Base-by-base conservation (phyloP, 2,797 vertebrate species). In the Rachycentron canadum region DNA sequence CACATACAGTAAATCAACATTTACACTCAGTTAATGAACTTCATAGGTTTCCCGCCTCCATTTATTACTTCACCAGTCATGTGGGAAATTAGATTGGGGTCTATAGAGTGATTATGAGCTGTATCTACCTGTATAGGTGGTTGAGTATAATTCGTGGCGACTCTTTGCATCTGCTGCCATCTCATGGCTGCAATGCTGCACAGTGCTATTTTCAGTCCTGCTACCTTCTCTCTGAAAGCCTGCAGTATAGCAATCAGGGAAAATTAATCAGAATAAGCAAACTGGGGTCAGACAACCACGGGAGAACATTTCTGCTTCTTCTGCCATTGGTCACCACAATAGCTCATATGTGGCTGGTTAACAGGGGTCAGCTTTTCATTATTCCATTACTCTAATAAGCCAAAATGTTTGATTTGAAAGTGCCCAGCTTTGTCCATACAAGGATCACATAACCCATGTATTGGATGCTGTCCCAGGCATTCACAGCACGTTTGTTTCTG, bases 131-230 rank as follows among this genome's bases (percentile, higher is more conserved):
- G 52, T 56, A 41, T 56, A 70, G 19, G 47, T n/a, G n/a, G n/a
- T n/a, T n/a, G n/a, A n/a, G n/a, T n/a, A n/a, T n/a, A n/a, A n/a
- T n/a, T n/a, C 5, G 2, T 2, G 36, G 17, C 36, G 63, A 74
- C 30, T 64, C 70, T 90, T 78, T 82, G 88, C 73, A 56, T 90
- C 73, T 93, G 82, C 92, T 92, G 93, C 92, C 91, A 86, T 88
- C 92, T 93, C 74, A 76, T 91, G 93, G 93, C 69, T 62, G 68
- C 5, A 1, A n/a, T 38, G 26, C 47, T 36, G 75, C 62, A 86
- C 40, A 28, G 25, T 60, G 12, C 23, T 30, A 34, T 26, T 36
- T 2, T 21, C 10, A 21, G 2, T 9, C 5, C 28, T 34, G 30
- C n/a, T 41, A 1, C 30, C 4, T 34, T 1, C 62, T 28, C 25